A percentile compares a stretch with the other conserved stretches of the same genome.
These are phyloP conservation scores for Aulostomus chinensis DNA, from an alignment of 2,797 vertebrate species.

Conservation along the genomic window DNA sequence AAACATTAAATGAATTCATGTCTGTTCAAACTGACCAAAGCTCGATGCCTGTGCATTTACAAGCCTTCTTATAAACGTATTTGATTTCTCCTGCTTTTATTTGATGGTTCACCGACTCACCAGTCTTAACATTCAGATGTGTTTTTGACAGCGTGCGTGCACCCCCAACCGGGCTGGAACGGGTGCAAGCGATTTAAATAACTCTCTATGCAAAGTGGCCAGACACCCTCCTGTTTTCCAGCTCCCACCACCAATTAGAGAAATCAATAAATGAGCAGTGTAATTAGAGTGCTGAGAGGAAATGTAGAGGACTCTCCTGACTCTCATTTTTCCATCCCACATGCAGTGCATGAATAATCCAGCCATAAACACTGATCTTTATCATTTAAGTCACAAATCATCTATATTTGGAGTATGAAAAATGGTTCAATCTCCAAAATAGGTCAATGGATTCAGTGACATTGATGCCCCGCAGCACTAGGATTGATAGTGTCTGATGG, in stretches of 20 bases:
- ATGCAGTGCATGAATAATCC: conserved; percentile 53
- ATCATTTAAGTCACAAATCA: conserved; percentile 42
- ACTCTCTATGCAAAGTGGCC: conserved; percentile 67
- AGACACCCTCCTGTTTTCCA: conserved; percentile 48
- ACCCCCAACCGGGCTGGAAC: conserved; percentile 23
- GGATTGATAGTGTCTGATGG: conserved; percentile 25
- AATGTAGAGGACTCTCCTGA: conserved; percentile 42
- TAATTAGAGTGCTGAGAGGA: conserved; percentile 53
- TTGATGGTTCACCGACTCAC: conserved; percentile 58
- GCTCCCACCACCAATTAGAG: conserved; percentile 57
- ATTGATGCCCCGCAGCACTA: conserved; percentile 13
- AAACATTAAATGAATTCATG: too few species aligned
- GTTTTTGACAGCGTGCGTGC: neutral
- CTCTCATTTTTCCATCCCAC: conserved; percentile 24
- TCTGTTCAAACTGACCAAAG: too few species aligned
- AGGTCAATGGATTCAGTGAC: conserved; percentile 29
- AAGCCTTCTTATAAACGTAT: conserved; percentile 11
- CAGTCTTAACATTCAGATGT: conserved; percentile 6
- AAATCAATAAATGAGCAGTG: conserved; percentile 58
- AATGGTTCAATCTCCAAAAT: conserved; percentile 49
- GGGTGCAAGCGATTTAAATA: conserved; percentile 56
- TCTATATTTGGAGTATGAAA: conserved; percentile 27
- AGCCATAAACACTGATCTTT: conserved; percentile 47
- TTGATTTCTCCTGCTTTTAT: conserved; percentile 35
- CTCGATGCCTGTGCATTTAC: conserved; percentile 20